Evolutionary conservation across 2,797 vertebrate genomes (phyloP).

Genomic region (Hylomyscus alleni): DNA sequence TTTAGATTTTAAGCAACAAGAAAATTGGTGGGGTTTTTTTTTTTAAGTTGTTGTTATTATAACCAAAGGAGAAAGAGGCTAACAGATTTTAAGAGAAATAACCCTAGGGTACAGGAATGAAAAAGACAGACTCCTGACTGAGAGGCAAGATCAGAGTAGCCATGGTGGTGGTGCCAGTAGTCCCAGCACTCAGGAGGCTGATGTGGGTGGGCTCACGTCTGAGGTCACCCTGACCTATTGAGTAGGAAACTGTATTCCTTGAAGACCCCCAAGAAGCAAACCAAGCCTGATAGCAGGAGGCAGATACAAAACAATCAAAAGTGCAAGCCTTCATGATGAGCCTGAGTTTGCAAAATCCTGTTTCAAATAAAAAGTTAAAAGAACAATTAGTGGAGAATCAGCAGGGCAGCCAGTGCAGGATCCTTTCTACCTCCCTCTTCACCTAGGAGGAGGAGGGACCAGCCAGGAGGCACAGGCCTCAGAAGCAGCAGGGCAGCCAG

Average conservation of each 20-base stretch:
- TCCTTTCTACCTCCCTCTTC: too few species aligned
- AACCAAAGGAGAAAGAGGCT: constrained; percentile 9
- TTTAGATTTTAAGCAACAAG: constrained; percentile 38
- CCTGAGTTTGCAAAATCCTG: neutral
- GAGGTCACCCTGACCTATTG: neutral
- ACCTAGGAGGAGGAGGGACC: too few species aligned
- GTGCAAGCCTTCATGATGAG: neutral
- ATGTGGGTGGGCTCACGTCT: neutral
- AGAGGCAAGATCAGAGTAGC: neutral
- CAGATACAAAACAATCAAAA: neutral
- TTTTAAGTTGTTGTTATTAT: neutral
- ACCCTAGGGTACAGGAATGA: neutral
- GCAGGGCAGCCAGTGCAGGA: too few species aligned
- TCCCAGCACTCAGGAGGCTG: neutral
- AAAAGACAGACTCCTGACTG: neutral
- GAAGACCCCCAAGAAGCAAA: neutral
- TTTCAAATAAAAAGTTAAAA: neutral
- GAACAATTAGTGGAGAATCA: neutral
- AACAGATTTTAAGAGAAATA: constrained; percentile 46
- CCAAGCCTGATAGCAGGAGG: neutral
- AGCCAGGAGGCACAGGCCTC: too few species aligned
- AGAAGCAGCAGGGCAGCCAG: too few species aligned
- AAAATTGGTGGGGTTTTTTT: neutral
- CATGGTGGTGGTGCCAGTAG: neutral
- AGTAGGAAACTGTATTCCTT: neutral